Percentiles rank a stretch among this genome's conserved stretches.
Conservation (phyloP, 2,888 invertebrate genomes). For the Eristalis arbustorum region DNA sequence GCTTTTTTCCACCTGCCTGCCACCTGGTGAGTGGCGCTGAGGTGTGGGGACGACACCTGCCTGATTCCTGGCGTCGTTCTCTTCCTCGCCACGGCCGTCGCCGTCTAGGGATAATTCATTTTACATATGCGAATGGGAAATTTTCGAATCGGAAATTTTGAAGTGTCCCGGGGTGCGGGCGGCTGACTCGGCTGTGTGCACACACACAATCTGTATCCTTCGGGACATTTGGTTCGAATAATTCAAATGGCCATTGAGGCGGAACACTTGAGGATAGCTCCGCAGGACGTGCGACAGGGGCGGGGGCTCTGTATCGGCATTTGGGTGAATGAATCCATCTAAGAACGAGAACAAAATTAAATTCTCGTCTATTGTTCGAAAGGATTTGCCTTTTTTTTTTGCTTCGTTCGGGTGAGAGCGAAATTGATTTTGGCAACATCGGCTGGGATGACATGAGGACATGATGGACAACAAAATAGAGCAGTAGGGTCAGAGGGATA, state of each 20-base stretch:
- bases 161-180: conserved; percentile 14
- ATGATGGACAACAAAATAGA: no score
- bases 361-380: conserved; percentile 19
- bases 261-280: conserved; percentile 15
- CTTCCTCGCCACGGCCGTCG: not conserved
- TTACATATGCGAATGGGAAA: conserved; percentile 67
- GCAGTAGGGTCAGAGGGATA: no score
- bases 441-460: not conserved
- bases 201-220: conserved; percentile 26
- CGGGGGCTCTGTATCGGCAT: conserved; percentile 2
- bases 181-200: not conserved
- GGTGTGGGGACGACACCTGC: not conserved
- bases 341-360: conserved; percentile 1
- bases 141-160: conserved; percentile 68
- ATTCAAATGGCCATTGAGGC: conserved; percentile 62
- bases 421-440: not conserved
- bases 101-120: conserved; percentile 58
- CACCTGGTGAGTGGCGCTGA: conserved; percentile 45
- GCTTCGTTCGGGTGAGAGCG: not conserved
- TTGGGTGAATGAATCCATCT: conserved; percentile 32
- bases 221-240: conserved; percentile 59
- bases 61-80: conserved; percentile 39
- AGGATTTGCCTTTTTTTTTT: not conserved
- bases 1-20: conserved; percentile 67
- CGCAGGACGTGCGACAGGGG: not conserved